Base-by-base conservation (phyloP, 1,140 invertebrate genomes). In the Telenomus remus region DNA sequence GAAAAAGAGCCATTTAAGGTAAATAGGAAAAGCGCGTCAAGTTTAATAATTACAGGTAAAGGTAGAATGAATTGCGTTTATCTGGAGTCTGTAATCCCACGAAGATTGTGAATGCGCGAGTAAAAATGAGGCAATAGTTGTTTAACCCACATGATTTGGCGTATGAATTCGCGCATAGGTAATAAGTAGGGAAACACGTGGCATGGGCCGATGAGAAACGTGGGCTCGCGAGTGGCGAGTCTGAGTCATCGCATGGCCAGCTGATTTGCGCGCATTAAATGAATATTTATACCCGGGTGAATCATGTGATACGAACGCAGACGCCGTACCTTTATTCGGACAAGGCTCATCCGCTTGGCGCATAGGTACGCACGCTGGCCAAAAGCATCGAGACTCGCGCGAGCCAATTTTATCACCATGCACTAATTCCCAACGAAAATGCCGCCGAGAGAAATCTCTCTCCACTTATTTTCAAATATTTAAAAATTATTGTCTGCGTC, bases 241-340 rank as follows among this genome's bases (percentile, higher is more conserved):
- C 1, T 76, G 79, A 80, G 65, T 75, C 74, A 77, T 47, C 61
- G 19, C 6, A 66, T 63, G 76, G 66, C 79, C 71, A 79, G 65
- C 44, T 68, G 74, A 75, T 77, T 80, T 6, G 19, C 19, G 19
- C 70, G 77, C 70, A 75, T 72, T 55, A 79, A 77, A 75, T 75
- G 72, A 80, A 80, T 80, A 79, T 80, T 79, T 69, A 80, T 80
- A 63, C 47, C 63, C 51, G 9, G 19, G 59, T 78, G 77, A 78
- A 78, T 80, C 77, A 72, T 70, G 65, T 59, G 43, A 8, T 44
- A 57, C 54, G 74, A 64, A 65, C 64, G 71, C 76, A 59, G 63
- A 69, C 65, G 34, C 59, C 55, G 44, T 71, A 50, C 48, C 60
- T 74, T 77, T 71, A 76, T 76, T 59, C 73, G 68, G 72, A 43